Base-by-base conservation (phyloP, 92 coral and sea anemone species). In the Epizoanthus illoricatus region DNA sequence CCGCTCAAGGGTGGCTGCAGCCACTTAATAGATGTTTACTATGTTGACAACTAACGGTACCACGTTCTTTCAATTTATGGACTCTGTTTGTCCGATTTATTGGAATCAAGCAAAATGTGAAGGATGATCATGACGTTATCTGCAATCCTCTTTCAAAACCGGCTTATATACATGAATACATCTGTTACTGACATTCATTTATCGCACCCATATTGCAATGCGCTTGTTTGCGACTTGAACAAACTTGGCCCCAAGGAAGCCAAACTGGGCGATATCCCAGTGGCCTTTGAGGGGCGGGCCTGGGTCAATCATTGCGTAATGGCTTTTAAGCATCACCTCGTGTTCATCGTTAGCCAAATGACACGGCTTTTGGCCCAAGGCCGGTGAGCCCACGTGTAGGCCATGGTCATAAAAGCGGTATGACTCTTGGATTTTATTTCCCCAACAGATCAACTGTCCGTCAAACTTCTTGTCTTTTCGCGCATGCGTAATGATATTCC, bases 201-300 rank as follows among this genome's bases (percentile, higher is more conserved):
- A 96, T 41, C 99, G 99, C 36, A 96, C 94, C 99, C 99, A 96
- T 64, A 96, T 75, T 80, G 99, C 99, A 79, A 96, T 91, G 68
- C 99, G 92, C 54, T 85, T 89, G 79, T 94, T 94, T 5, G 92
- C 76, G 8, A 88, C 99, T 75, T 91, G 98, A 5, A 96, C 91
- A 74, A 85, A 63, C 57, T 85, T 87, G 15, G 98, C 93, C n/a
- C 96, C 88, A 45, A 96, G 99, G 89, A 93, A 96, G 20, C 99
- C 99, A 70, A 96, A 96, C 89, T 96, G 99, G 9, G 98, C 99
- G 75, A 88, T 86, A 65, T 96, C 99, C 99, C 99, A 96, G 71
- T 88, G 89, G 40, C 94, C 98, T 69, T 80, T 80, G 85, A 86
- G 85, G 63, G 94, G 94, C 28, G 94, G 84, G 85, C 84, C 92